Conservation (phyloP, 2,888 invertebrate species). For the Trachelus tabidus region DNA sequence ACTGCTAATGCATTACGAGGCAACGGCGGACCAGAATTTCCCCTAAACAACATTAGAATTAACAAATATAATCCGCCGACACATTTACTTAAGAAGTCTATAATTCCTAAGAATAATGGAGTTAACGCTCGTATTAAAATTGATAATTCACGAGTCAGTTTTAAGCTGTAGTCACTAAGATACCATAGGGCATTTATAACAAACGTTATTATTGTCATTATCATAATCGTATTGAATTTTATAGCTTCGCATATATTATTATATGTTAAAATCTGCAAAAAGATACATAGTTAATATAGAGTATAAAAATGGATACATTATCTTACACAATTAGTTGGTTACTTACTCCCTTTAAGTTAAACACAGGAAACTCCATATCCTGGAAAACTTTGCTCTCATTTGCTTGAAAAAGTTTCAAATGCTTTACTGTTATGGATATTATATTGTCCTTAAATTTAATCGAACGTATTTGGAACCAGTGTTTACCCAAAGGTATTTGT, state of each 20-base stretch:
- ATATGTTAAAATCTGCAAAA: slow-evolving; percentile 50
- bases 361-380: slow-evolving; percentile 28
- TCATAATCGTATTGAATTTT: slow-evolving; percentile 52
- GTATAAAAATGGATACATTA: background rate
- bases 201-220: slow-evolving; percentile 50
- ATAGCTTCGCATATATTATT: slow-evolving; percentile 50
- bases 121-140: slow-evolving; percentile 49
- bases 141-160: slow-evolving; percentile 54
- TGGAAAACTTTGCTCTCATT: slow-evolving; percentile 16
- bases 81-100: slow-evolving; percentile 58
- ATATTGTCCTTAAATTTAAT: slow-evolving; percentile 37
- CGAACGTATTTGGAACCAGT: slow-evolving; percentile 51
- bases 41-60: slow-evolving; percentile 52
- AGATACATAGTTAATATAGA: background rate
- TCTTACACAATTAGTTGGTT: background rate
- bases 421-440: slow-evolving; percentile 40
- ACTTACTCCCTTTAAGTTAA: slow-evolving; percentile 41
- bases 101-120: slow-evolving; percentile 57
- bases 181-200: slow-evolving; percentile 47
- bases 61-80: slow-evolving; percentile 63
- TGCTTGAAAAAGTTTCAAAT: slow-evolving; percentile 36
- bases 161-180: slow-evolving; percentile 55
- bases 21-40: slow-evolving; percentile 26
- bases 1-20: slow-evolving; percentile 20
- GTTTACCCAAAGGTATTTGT: slow-evolving; percentile 45